A percentile compares a stretch with the other conserved stretches of the same genome.
These are phyloP conservation scores for Pogonomyrmex californicus DNA, from an alignment of 1,140 invertebrate species.

Conservation along the genomic window DNA sequence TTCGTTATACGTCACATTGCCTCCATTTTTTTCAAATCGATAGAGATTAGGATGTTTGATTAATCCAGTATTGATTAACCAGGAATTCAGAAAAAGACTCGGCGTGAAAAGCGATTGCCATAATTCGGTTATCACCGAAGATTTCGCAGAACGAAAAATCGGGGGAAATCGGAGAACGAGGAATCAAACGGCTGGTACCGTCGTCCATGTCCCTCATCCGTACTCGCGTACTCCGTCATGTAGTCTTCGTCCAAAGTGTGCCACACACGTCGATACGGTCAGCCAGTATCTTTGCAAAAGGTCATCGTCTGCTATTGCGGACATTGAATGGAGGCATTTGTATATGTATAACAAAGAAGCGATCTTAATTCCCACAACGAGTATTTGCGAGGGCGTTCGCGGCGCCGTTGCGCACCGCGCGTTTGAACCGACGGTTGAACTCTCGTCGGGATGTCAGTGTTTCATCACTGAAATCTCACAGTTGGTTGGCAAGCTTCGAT, in stretches of 20 bases:
- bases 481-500: neutral
- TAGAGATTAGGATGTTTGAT: conserved; percentile 4
- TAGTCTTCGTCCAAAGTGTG: conserved; percentile 40
- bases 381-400: conserved; percentile 49
- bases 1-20: neutral
- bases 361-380: conserved; percentile 50
- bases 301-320: conserved; percentile 75
- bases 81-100: neutral
- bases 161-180: neutral
- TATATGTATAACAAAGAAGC: conserved; percentile 67
- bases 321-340: conserved; percentile 62
- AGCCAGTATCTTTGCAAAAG: conserved; percentile 69
- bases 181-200: neutral
- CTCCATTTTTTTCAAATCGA: neutral
- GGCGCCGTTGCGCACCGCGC: neutral
- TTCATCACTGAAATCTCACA: neutral
- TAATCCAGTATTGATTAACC: neutral
- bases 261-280: conserved; percentile 60
- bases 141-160: neutral
- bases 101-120: neutral
- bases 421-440: neutral
- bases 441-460: neutral
- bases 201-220: conserved; percentile 12
- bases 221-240: conserved; percentile 10
- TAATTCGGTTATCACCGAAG: neutral